Percentiles rank a stretch among this genome's conserved stretches.
Evolutionary conservation across 2,888 invertebrate genomes (phyloP).

Genomic region (Drosophila niveifrons): DNA sequence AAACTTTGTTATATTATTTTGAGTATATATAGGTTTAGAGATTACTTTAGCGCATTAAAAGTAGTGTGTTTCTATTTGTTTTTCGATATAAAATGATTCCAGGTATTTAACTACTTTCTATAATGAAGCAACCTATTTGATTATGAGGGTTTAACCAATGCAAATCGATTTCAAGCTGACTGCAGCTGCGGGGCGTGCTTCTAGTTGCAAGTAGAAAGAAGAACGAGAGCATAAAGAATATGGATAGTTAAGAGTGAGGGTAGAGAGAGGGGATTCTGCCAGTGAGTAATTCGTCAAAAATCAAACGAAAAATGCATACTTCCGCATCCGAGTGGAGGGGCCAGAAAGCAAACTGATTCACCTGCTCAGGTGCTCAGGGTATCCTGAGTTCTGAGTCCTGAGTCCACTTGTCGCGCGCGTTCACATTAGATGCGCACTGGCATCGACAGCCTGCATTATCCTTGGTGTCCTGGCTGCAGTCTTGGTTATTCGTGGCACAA

Average conservation of each 20-base stretch:
- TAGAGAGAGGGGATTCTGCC: neutral
- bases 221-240: neutral
- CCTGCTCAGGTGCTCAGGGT: slow-evolving; percentile 58
- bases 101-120: neutral
- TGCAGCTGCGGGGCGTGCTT: slow-evolving; percentile 50
- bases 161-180: slow-evolving; percentile 21
- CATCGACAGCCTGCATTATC: slow-evolving; percentile 72
- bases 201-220: slow-evolving; percentile 9
- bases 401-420: slow-evolving; percentile 51
- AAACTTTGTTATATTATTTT: neutral
- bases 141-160: neutral
- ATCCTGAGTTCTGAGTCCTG: slow-evolving; percentile 5
- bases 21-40: neutral
- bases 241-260: neutral
- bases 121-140: neutral
- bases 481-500: slow-evolving; percentile 7
- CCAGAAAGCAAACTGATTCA: slow-evolving; percentile 66
- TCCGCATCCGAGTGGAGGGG: slow-evolving; percentile 59
- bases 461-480: slow-evolving; percentile 37
- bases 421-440: slow-evolving; percentile 48
- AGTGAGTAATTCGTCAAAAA: slow-evolving; percentile 57
- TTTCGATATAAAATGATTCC: neutral
- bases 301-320: slow-evolving; percentile 76
- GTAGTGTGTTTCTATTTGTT: neutral
- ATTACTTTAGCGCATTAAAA: neutral